A percentile compares a stretch with the other conserved stretches of the same genome.
Conservation (phyloP, 1,140 invertebrate species). For the Luehdorfia chinensis region DNA sequence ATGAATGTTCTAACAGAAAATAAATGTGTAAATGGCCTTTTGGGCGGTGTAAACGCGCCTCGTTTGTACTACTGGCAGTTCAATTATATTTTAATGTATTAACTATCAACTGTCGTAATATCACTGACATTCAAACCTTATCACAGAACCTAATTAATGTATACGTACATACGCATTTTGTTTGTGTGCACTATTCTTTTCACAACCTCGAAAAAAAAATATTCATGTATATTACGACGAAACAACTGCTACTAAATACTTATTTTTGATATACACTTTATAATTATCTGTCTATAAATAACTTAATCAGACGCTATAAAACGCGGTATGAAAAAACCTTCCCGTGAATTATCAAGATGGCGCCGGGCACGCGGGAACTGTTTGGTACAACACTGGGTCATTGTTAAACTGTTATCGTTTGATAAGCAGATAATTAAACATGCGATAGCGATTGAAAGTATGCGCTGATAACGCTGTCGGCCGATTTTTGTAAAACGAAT, state of each 20-base stretch:
- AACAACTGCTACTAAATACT: no score
- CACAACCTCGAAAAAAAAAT: no score
- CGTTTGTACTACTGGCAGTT: no score
- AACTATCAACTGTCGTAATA: neutral
- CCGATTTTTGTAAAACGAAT: no score
- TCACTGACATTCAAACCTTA: neutral
- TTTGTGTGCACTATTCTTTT: neutral
- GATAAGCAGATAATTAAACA: slow-evolving; percentile 30
- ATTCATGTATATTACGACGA: no score
- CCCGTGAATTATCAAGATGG: no score
- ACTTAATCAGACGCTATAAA: neutral
- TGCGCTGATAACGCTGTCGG: slow-evolving; percentile 19
- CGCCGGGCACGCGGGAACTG: slow-evolving; percentile 20
- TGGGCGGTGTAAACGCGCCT: neutral
- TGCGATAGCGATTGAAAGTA: slow-evolving; percentile 7
- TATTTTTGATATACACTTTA: no score
- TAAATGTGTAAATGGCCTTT: neutral
- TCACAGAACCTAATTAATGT: no score
- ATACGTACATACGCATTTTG: neutral
- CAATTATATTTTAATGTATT: neutral
- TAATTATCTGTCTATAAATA: no score
- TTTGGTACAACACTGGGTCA: slow-evolving; percentile 29
- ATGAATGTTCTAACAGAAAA: neutral
- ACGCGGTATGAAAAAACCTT: neutral
- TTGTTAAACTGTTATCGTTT: slow-evolving; percentile 26